Conservation (phyloP, 1,140 invertebrate genomes). For the Lepidurus packardi region DNA sequence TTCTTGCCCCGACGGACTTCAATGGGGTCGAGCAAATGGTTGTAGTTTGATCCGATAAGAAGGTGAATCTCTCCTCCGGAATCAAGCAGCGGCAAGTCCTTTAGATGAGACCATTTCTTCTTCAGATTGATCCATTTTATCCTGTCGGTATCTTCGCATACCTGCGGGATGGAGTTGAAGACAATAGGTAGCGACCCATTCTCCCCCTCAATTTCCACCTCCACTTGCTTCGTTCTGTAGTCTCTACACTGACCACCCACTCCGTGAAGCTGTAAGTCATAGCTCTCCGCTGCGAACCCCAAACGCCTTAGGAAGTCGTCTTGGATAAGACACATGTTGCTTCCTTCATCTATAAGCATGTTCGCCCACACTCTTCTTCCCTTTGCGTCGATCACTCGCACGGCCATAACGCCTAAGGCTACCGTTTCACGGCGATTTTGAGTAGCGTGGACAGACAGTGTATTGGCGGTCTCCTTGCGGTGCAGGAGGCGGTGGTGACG, state of each 20-base stretch:
- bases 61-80: neutral
- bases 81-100: neutral
- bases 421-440: neutral
- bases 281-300: neutral
- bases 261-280: neutral
- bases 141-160: neutral
- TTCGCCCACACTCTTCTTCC: neutral
- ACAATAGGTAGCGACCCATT: neutral
- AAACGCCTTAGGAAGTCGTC: constrained; percentile 22
- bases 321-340: constrained; percentile 9
- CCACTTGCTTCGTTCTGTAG: neutral
- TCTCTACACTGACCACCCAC: neutral
- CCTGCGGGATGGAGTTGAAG: neutral
- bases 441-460: neutral
- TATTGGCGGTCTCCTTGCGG: neutral
- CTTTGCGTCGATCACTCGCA: neutral
- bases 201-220: neutral
- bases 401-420: neutral
- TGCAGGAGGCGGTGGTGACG: constrained; percentile 20
- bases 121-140: neutral
- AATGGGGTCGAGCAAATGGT: neutral
- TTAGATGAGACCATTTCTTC: neutral
- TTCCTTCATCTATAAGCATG: constrained; percentile 27
- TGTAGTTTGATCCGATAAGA: neutral
- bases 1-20: neutral